These are phyloP conservation scores for Bellardia pandia DNA, from an alignment of 2,888 invertebrate genomes.

Conservation along the genomic window DNA sequence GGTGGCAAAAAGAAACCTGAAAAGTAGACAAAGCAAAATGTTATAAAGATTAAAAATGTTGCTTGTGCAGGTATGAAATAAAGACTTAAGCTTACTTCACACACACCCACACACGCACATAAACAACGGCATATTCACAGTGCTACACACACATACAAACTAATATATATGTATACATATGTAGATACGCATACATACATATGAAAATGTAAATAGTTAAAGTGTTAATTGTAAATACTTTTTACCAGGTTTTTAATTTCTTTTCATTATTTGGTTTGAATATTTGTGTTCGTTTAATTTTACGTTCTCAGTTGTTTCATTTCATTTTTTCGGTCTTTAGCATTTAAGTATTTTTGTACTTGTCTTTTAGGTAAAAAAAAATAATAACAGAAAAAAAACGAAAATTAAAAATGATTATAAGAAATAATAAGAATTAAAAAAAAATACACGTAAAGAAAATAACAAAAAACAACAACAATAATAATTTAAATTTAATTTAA, in stretches of 20 bases:
- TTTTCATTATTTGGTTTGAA: slow-evolving; percentile 31
- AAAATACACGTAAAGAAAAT: slow-evolving; percentile 14
- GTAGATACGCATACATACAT: neutral
- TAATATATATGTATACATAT: neutral
- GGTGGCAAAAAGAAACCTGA: neutral
- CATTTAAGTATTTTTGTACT: slow-evolving; percentile 76
- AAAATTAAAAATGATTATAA: slow-evolving; percentile 28
- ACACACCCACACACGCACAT: neutral
- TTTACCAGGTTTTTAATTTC: slow-evolving; percentile 55
- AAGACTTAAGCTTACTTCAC: neutral
- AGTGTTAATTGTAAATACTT: slow-evolving; percentile 72
- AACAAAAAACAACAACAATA: slow-evolving; percentile 51
- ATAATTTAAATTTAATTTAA: slow-evolving; percentile 72
- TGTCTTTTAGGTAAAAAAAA: slow-evolving; percentile 69
- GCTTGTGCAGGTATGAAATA: neutral
- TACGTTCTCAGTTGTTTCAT: neutral
- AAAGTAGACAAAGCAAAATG: neutral
- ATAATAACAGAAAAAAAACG: slow-evolving; percentile 15
- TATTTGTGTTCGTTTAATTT: slow-evolving; percentile 9
- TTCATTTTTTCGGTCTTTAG: slow-evolving; percentile 60
- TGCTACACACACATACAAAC: too few relatives aligned
- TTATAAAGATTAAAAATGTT: neutral
- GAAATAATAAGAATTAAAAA: slow-evolving; percentile 11
- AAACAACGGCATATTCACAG: neutral
- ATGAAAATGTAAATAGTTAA: slow-evolving; percentile 68